Percentiles rank a stretch among this genome's conserved stretches.
These are phyloP conservation scores for Triops cancriformis DNA, from an alignment of 1,140 invertebrate genomes.

Conservation along the genomic window DNA sequence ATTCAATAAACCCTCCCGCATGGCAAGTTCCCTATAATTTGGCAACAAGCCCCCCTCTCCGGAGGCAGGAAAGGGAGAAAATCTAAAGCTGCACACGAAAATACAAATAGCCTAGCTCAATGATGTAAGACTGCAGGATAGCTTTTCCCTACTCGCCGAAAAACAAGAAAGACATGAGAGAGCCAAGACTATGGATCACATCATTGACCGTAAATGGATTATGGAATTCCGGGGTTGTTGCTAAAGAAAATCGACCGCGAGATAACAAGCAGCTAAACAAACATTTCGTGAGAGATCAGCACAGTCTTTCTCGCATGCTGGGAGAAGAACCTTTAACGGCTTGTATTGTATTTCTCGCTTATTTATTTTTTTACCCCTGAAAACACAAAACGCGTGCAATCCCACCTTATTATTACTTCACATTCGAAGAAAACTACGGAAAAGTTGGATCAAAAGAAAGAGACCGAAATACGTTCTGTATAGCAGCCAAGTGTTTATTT, in stretches of 20 bases:
- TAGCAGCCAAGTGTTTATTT: no score
- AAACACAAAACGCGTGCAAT: no score
- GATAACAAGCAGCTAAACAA: background rate
- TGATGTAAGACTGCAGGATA: background rate
- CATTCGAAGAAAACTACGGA: background rate
- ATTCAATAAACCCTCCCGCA: background rate
- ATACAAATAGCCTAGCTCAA: background rate
- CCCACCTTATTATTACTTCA: background rate
- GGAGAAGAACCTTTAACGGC: background rate
- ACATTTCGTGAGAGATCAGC: background rate
- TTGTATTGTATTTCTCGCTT: no score
- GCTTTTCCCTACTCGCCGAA: background rate
- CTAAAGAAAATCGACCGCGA: background rate
- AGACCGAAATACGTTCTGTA: no score
- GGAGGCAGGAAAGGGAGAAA: background rate
- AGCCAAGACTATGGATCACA: background rate
- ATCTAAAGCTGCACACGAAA: background rate
- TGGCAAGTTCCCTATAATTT: background rate
- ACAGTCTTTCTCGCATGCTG: background rate
- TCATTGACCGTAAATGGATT: background rate
- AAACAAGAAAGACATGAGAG: background rate
- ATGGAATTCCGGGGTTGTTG: background rate
- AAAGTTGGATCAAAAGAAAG: no score
- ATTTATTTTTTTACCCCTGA: no score
- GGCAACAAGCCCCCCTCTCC: background rate